Conservation (phyloP, 2,888 invertebrate species). For the Cylindroiulus punctatus region DNA sequence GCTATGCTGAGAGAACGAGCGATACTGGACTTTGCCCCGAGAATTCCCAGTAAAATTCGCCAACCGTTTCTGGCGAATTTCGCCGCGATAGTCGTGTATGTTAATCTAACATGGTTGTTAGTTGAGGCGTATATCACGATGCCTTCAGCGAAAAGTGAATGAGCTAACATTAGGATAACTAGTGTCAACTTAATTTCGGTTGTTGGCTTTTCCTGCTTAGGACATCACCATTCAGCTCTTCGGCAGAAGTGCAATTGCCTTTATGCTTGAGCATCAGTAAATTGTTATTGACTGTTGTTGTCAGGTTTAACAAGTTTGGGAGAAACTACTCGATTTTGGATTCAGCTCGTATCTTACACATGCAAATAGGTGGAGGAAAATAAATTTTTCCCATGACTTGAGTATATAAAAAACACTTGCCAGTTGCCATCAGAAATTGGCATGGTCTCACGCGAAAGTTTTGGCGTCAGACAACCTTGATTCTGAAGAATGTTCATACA, state of each 20-base stretch:
- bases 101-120: background rate
- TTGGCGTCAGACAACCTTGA: constrained; percentile 20
- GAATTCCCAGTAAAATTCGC: background rate
- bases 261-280: too few species aligned
- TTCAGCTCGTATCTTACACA: too few species aligned
- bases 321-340: too few species aligned
- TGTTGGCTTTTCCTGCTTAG: background rate
- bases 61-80: background rate
- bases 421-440: background rate
- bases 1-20: background rate
- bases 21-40: background rate
- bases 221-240: too few species aligned
- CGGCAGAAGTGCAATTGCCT: too few species aligned
- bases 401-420: too few species aligned
- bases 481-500: background rate
- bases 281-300: too few species aligned
- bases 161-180: background rate
- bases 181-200: background rate
- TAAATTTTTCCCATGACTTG: too few species aligned
- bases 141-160: background rate
- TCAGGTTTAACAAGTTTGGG: too few species aligned
- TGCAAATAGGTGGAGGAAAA: too few species aligned
- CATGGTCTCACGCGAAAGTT: background rate
- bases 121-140: background rate
- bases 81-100: background rate